These are phyloP conservation scores for Cerastis leucographa DNA, from an alignment of 2,888 invertebrate species.

Conservation along the genomic window DNA sequence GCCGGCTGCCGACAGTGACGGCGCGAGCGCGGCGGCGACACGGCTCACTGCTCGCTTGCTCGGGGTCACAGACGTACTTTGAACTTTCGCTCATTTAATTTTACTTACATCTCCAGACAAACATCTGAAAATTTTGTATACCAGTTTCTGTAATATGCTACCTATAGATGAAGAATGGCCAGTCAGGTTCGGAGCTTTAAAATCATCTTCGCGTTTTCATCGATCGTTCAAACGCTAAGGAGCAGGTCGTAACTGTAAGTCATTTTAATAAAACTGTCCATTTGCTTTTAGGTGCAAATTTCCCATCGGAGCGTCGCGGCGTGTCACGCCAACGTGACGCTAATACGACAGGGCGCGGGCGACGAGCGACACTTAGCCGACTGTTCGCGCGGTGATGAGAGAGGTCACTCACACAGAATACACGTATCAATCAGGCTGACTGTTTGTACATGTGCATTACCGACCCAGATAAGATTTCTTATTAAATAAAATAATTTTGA, in stretches of 20 bases:
- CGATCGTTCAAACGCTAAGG: neutral
- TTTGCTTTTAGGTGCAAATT: slow-evolving; percentile 49
- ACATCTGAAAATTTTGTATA: neutral
- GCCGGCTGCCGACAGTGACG: too few species aligned
- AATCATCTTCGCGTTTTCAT: neutral
- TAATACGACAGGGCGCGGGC: slow-evolving; percentile 35
- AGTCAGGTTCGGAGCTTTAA: neutral
- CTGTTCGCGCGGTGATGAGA: neutral
- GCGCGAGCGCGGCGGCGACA: neutral
- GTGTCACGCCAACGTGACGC: slow-evolving; percentile 6
- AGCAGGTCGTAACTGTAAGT: slow-evolving; percentile 14
- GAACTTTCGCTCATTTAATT: neutral
- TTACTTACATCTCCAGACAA: neutral
- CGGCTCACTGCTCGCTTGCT: neutral
- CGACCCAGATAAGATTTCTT: neutral
- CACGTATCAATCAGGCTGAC: neutral
- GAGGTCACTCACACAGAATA: neutral
- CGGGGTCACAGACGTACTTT: too few species aligned
- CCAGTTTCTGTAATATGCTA: neutral
- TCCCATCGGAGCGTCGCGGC: neutral
- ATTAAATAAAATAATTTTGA: neutral
- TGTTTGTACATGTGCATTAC: neutral
- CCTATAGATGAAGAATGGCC: neutral
- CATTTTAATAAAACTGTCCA: slow-evolving; percentile 41
- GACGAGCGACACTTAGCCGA: neutral